Percentiles rank a stretch among this genome's conserved stretches.
These are phyloP conservation scores for Typhlichthys subterraneus DNA, from an alignment of 2,797 vertebrate species.

Conservation along the genomic window DNA sequence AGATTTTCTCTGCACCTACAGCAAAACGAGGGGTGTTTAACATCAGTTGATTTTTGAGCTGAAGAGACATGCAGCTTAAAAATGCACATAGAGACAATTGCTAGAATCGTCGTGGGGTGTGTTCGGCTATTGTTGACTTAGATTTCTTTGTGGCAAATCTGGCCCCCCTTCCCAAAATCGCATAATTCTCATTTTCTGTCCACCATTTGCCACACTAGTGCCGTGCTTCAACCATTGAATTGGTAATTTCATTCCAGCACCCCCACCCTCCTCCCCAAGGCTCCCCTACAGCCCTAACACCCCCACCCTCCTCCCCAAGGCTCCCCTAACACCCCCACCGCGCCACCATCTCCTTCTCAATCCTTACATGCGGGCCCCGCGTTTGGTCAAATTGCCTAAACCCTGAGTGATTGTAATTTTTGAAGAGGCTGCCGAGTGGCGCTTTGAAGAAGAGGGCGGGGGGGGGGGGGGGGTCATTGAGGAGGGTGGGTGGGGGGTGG, in stretches of 20 bases:
- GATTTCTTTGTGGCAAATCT: conserved; percentile 47
- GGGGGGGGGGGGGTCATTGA: conserved; percentile 32
- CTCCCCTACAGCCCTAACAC: conserved; percentile 77
- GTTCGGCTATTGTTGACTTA: conserved; percentile 26
- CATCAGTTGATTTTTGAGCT: conserved; percentile 12
- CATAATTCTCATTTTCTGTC: conserved; percentile 66
- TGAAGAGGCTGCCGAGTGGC: conserved; percentile 75
- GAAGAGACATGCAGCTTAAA: background rate
- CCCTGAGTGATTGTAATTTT: conserved; percentile 78
- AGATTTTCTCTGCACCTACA: conserved; percentile 29
- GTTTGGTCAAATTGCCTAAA: conserved; percentile 80
- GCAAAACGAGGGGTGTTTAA: conserved; percentile 32
- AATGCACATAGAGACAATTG: conserved; percentile 29
- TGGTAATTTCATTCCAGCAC: conserved; percentile 72
- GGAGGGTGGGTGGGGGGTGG: background rate
- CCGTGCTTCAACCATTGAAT: conserved; percentile 66
- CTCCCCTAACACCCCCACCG: conserved; percentile 54
- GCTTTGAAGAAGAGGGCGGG: conserved; percentile 66
- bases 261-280: conserved; percentile 50
- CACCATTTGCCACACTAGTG: conserved; percentile 47
- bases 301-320: no score
- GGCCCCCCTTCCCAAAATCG: conserved; percentile 42
- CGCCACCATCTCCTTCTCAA: conserved; percentile 59
- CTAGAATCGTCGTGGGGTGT: conserved; percentile 44
- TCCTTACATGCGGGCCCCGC: conserved; percentile 73